These are phyloP conservation scores for Antitype chi DNA, from an alignment of 2,888 invertebrate species.

Conservation along the genomic window DNA sequence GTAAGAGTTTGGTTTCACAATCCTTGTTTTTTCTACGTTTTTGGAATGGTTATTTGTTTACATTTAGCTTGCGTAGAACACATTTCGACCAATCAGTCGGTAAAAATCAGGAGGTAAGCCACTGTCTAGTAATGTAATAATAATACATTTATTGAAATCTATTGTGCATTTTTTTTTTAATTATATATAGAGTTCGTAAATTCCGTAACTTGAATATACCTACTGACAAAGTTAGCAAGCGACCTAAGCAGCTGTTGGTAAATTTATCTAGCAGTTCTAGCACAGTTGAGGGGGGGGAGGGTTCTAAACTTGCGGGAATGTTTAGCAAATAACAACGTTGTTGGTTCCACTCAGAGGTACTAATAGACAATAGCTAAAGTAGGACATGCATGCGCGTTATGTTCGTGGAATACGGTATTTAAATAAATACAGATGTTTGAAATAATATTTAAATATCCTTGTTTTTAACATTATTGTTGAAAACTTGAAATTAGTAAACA, in stretches of 20 bases:
- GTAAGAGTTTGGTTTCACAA: neutral
- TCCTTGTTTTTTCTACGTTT: neutral
- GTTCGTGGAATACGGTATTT: neutral
- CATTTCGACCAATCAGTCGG: neutral
- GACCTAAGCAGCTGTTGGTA: conserved; percentile 17
- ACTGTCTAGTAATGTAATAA: neutral
- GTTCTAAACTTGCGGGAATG: conserved; percentile 30
- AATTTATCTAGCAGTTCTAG: conserved; percentile 47
- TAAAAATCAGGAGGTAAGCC: neutral
- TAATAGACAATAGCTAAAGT: conserved; percentile 26
- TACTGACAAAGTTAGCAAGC: conserved; percentile 16
- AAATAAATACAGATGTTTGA: neutral
- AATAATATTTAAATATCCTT: neutral
- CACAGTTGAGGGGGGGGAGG: neutral
- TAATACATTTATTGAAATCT: neutral
- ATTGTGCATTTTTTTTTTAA: too few relatives aligned
- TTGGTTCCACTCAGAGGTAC: conserved; percentile 32
- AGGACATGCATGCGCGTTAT: conserved; percentile 5
- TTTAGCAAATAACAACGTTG: conserved; percentile 43
- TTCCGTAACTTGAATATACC: conserved; percentile 17
- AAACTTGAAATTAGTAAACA: neutral
- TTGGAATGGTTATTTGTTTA: neutral
- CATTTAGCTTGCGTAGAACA: neutral
- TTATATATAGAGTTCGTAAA: too few relatives aligned
- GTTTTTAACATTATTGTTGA: neutral